Evolutionary conservation across 2,113 vertebrate species (phyloP).

Genomic region (Cyprinus carpio): DNA sequence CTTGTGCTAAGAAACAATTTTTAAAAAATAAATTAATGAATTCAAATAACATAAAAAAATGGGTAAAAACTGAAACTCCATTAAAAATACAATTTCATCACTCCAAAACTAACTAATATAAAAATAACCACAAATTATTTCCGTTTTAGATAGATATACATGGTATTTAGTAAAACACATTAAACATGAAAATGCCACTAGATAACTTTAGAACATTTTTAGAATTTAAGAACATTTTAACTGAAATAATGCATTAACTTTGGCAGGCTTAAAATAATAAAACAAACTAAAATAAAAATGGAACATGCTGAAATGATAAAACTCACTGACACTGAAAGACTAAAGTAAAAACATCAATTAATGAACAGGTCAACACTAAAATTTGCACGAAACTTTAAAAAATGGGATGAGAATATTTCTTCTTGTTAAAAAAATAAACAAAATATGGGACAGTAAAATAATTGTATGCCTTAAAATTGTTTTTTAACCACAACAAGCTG

Average conservation of each 20-base stretch:
- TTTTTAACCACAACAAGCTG: no score
- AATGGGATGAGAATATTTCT: no score
- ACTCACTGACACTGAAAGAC: background rate
- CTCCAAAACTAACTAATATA: background rate
- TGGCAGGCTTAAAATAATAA: background rate
- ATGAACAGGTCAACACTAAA: background rate
- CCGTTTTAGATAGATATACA: background rate
- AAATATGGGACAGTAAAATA: no score
- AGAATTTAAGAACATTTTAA: background rate
- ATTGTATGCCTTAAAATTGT: no score
- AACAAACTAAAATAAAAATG: background rate
- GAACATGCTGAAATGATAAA: background rate
- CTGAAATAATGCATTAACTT: background rate
- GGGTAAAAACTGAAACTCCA: background rate
- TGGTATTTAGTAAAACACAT: no score
- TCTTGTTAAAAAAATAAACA: no score
- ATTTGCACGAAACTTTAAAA: no score
- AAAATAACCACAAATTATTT: background rate
- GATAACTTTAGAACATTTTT: background rate
- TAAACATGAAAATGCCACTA: background rate
- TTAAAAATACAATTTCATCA: background rate
- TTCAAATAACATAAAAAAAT: background rate
- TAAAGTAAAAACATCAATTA: background rate
- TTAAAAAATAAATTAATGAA: no score
- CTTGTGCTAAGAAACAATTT: background rate